Conservation (phyloP, 1,140 invertebrate genomes). For the Mizuhopecten yessoensis region DNA sequence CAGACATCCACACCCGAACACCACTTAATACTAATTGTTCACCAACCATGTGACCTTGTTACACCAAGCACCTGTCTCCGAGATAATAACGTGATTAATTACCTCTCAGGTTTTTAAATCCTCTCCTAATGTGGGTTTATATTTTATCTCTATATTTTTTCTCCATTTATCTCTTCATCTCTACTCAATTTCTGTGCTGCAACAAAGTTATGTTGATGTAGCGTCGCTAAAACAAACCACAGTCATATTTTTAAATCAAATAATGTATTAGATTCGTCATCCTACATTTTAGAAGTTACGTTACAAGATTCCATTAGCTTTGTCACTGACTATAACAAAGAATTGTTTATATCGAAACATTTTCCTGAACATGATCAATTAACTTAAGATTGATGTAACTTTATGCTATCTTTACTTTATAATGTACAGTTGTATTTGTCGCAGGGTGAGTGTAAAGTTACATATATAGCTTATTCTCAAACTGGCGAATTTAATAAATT, state of each 20-base stretch:
- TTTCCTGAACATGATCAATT: no score
- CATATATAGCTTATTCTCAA: no score
- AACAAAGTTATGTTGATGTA: background rate
- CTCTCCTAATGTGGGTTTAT: background rate
- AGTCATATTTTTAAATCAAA: background rate
- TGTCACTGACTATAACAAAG: no score
- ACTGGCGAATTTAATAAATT: no score
- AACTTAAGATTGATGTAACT: no score
- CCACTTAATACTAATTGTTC: constrained; percentile 26
- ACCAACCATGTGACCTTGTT: background rate
- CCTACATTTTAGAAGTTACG: background rate
- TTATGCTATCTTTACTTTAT: no score
- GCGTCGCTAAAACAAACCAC: background rate
- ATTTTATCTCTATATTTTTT: background rate
- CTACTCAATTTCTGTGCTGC: background rate
- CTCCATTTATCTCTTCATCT: background rate
- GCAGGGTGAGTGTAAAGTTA: no score
- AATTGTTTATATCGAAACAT: no score
- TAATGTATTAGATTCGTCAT: background rate
- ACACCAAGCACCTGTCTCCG: background rate
- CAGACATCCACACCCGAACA: background rate
- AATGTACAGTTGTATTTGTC: no score
- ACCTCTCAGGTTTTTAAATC: background rate
- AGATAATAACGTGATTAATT: background rate
- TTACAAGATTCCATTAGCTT: no score